phyloP scores from a whole-genome alignment of 2,797 vertebrate genomes.

The Trachurus trachurus region DNA sequence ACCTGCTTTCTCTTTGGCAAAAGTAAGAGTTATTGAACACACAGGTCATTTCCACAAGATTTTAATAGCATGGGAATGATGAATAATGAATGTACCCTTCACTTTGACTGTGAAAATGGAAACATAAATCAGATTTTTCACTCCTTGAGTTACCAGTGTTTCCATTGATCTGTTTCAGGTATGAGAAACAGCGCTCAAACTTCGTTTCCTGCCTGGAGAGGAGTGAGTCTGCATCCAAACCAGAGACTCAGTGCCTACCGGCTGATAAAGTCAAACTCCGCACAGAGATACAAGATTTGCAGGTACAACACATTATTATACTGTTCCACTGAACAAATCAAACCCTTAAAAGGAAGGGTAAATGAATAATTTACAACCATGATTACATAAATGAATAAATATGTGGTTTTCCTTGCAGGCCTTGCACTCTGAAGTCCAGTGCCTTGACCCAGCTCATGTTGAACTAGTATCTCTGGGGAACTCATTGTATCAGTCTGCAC shows the following conservation, averaged over 20 bases:
- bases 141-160: constrained; percentile 1
- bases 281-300: constrained; percentile 88
- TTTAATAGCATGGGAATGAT: constrained; percentile 4
- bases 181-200: constrained; percentile 91
- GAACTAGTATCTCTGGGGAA: constrained; percentile 84
- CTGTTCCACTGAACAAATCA: background rate
- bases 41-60: background rate
- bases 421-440: constrained; percentile 84
- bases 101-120: background rate
- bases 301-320: constrained; percentile 80
- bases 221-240: constrained; percentile 85
- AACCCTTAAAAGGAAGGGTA: background rate
- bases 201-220: constrained; percentile 92
- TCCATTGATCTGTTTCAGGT: constrained; percentile 80
- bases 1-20: constrained; percentile 91
- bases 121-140: background rate
- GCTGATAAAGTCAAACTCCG: constrained; percentile 91
- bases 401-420: constrained; percentile 77
- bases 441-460: constrained; percentile 79
- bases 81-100: background rate
- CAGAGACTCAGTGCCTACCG: constrained; percentile 84
- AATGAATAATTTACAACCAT: background rate
- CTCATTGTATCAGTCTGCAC: constrained; percentile 86
- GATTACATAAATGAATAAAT: background rate
- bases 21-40: constrained; percentile 80